Conservation (phyloP, 2,797 vertebrate genomes). For the Heteromormyrus szaboi region DNA sequence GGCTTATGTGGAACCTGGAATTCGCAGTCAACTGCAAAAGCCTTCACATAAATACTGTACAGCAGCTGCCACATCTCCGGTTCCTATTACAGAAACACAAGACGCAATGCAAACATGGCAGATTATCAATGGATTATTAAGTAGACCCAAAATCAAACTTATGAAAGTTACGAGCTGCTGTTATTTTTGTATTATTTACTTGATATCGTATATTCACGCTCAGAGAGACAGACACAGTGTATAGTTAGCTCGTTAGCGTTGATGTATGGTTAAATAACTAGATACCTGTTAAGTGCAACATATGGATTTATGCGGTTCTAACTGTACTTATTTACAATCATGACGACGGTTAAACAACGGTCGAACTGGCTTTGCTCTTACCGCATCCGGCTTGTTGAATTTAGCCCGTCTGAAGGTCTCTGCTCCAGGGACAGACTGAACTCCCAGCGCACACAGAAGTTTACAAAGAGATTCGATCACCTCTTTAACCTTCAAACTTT, state of each 20-base stretch:
- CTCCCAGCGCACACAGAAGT: conserved; percentile 43
- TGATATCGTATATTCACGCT: not conserved
- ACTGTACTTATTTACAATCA: not conserved
- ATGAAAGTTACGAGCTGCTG: not conserved
- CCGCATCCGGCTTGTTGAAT: conserved; percentile 53
- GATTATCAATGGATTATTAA: not conserved
- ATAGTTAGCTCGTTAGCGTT: not conserved
- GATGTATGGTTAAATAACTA: not conserved
- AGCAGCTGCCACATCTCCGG: conserved; percentile 57
- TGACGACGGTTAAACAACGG: not conserved
- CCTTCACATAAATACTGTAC: conserved; percentile 42
- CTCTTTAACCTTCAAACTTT: conserved; percentile 38
- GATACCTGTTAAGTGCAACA: not conserved
- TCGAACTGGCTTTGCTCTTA: conserved; percentile 31
- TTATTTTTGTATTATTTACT: not conserved
- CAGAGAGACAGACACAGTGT: not conserved
- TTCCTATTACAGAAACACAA: conserved; percentile 40
- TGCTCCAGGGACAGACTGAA: conserved; percentile 51
- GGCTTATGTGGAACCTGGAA: conserved; percentile 22
- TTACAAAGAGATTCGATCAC: conserved; percentile 55
- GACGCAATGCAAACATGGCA: not conserved
- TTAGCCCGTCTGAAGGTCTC: conserved; percentile 65
- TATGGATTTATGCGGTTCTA: not conserved
- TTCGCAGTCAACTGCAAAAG: conserved; percentile 26
- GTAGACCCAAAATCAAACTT: not conserved